Percentiles rank a stretch among this genome's conserved stretches.
These are phyloP conservation scores for Neopelma chrysocephalum DNA, from an alignment of 2,797 vertebrate species.

Conservation along the genomic window DNA sequence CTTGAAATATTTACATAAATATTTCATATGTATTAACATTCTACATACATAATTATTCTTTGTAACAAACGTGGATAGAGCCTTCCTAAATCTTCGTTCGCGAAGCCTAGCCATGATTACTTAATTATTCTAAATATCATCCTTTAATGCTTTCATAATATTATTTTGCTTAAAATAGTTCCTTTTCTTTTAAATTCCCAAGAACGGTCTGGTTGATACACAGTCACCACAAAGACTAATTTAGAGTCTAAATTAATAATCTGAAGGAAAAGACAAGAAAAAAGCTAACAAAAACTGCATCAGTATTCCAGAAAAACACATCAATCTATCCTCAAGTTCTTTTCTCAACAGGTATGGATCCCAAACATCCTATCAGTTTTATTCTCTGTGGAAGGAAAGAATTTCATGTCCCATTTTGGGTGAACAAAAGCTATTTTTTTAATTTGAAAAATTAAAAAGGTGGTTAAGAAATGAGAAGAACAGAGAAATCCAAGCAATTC, in stretches of 20 bases:
- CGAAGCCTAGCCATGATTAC: too few species aligned
- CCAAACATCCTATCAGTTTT: background rate
- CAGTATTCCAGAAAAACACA: background rate
- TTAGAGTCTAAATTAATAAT: background rate
- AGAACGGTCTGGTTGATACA: background rate
- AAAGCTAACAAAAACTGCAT: background rate
- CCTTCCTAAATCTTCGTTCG: too few species aligned
- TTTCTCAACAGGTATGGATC: background rate
- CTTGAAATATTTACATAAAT: background rate
- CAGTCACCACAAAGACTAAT: background rate
- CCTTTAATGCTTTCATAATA: background rate
- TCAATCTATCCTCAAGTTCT: background rate
- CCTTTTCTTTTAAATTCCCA: background rate
- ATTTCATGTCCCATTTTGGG: background rate
- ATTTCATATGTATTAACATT: background rate
- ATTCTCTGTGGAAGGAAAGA: background rate
- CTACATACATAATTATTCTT: background rate
- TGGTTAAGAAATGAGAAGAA: background rate
- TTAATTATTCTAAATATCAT: background rate
- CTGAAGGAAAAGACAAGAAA: background rate
- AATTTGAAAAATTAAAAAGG: background rate
- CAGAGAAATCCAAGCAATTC: background rate
- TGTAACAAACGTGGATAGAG: too few species aligned
- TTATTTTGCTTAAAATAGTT: background rate
- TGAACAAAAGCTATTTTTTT: background rate